Evolutionary conservation across 1,140 invertebrate genomes (phyloP), one percentile per base, ranked within the genome.

Genomic region (Wiebesia pumilae): DNA sequence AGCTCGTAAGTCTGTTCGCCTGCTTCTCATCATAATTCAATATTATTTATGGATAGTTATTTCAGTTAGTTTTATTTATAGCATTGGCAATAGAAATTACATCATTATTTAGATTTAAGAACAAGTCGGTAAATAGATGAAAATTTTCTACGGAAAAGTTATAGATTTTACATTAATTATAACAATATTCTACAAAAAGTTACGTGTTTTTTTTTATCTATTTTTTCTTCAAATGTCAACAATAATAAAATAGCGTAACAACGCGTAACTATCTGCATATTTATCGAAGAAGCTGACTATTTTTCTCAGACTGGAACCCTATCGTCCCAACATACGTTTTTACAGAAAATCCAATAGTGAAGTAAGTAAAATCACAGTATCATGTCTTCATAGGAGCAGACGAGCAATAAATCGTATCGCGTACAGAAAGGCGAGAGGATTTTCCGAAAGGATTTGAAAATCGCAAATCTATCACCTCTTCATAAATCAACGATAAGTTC

Each of bases 401-500:
- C 21, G 43, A 83, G 82, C 82, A 62, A 77, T 77, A 83, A 83
- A 71, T 83, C 51, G 40, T 24, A 27, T 69, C 80, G 80, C n/a
- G 43, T 24, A 30, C 16, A 38, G 54, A 62, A 27, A 73, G 82
- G 33, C 51, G 71, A 35, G 81, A 83, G 47, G 51, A 35, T 51
- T 78, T 67, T 65, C 83, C 73, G 27, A 78, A 82, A 78, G 51
- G 51, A 80, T 62, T 80, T 38, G 54, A 84, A 67, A 78, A 58
- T 78, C 58, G 73, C 24, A 27, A 30, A 79, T 81, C 84, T 73
- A 69, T 80, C 84, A 47, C 27, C 77, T 27, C 86, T 43, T 75
- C 85, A 85, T 90, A 90, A 90, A 89, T 90, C 90, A 90, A 81
- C 85, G 90, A 89, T 90, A 89, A 90, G 88, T 82, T 43, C 58